Evolutionary conservation across 1,140 invertebrate species (phyloP).

Genomic region (Cephus cinctus): DNA sequence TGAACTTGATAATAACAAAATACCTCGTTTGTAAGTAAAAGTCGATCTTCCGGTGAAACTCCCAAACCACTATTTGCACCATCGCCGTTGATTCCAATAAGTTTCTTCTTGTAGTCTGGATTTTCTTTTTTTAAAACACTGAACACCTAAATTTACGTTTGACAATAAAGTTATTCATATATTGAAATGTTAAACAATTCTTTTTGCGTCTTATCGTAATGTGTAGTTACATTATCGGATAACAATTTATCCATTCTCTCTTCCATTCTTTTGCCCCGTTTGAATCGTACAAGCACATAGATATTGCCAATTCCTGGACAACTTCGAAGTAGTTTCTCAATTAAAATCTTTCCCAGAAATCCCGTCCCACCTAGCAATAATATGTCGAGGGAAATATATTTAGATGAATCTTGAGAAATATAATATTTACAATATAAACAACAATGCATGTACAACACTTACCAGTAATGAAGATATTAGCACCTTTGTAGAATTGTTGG

Average conservation of each 20-base stretch:
- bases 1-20: no score
- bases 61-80: constrained; percentile 61
- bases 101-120: constrained; percentile 62
- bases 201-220: no score
- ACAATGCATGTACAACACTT: no score
- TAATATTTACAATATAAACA: background rate
- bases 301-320: constrained; percentile 69
- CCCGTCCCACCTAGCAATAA: constrained; percentile 68
- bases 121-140: constrained; percentile 52
- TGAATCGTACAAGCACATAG: constrained; percentile 76
- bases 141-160: constrained; percentile 48
- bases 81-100: constrained; percentile 63
- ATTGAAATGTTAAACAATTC: no score
- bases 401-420: no score
- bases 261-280: constrained; percentile 68
- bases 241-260: constrained; percentile 63
- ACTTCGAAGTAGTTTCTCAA: constrained; percentile 76
- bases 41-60: constrained; percentile 55
- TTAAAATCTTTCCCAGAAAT: constrained; percentile 80
- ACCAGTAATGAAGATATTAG: constrained; percentile 1
- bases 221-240: constrained; percentile 58
- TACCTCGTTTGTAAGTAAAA: constrained; percentile 60
- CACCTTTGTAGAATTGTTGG: background rate
- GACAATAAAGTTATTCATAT: no score
- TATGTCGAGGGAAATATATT: constrained; percentile 49